These are phyloP conservation scores for Tapirus terrestris DNA, from an alignment of 2,113 vertebrate genomes.

Conservation along the genomic window DNA sequence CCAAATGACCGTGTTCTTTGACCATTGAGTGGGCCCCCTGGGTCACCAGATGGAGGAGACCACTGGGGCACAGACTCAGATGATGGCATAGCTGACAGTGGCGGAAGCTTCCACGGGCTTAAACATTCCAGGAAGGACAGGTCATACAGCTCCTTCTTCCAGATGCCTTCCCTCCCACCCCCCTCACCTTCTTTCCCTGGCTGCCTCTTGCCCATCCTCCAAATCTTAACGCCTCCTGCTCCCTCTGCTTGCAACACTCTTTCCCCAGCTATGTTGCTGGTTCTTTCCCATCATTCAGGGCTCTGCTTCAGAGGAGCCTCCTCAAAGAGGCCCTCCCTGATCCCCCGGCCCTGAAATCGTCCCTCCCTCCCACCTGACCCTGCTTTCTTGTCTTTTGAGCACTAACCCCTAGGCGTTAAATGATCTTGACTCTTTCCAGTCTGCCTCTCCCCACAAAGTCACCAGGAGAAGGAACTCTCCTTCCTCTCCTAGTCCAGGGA, in stretches of 20 bases:
- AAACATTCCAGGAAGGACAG: background rate
- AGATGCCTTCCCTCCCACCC: rapidly evolving
- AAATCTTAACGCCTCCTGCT: background rate
- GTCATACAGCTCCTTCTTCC: background rate
- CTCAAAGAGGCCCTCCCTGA: background rate
- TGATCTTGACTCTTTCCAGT: background rate
- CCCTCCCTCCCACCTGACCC: background rate
- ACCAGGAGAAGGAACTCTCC: too few relatives aligned
- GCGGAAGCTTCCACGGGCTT: background rate
- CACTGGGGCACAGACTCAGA: background rate
- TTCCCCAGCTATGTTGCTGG: background rate
- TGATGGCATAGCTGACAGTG: background rate
- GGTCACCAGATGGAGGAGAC: background rate
- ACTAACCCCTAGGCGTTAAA: too few relatives aligned
- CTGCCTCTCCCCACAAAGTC: background rate
- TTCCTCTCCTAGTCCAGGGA: background rate
- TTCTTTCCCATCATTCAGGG: background rate
- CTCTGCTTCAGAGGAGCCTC: background rate
- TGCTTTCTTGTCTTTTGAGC: background rate
- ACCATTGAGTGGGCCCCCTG: background rate
- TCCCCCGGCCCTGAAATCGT: background rate
- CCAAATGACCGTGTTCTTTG: rapidly evolving
- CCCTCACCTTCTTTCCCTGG: too few relatives aligned
- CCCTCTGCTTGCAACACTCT: background rate
- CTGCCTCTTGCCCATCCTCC: background rate